phyloP scores from a whole-genome alignment of 1,140 invertebrate genomes.

The Pseudomyrmex gracilis region DNA sequence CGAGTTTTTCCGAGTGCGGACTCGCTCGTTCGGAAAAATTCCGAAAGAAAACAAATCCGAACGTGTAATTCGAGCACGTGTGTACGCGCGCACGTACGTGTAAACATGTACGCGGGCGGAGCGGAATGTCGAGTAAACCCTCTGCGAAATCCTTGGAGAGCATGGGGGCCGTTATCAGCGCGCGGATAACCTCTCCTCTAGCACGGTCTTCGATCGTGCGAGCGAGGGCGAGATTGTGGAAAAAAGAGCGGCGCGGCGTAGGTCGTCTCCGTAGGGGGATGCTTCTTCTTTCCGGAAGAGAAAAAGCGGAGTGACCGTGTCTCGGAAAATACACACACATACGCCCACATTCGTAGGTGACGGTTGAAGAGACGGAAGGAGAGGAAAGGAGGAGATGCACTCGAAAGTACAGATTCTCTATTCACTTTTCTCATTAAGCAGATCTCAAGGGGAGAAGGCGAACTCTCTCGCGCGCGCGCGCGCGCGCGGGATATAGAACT shows the following conservation, averaged over 20 bases:
- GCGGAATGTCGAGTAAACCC: constrained; percentile 17
- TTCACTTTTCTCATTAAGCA: constrained; percentile 53
- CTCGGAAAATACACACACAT: constrained; percentile 24
- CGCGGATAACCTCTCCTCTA: constrained; percentile 10
- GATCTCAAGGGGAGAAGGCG: constrained; percentile 42
- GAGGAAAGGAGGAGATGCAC: not conserved
- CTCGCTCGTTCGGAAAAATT: constrained; percentile 22
- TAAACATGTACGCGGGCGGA: not conserved
- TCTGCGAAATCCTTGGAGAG: constrained; percentile 16
- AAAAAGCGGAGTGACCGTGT: constrained; percentile 19
- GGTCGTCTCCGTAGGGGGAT: not conserved
- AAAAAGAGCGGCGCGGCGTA: not conserved
- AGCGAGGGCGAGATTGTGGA: constrained; percentile 7
- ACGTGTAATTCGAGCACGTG: not conserved
- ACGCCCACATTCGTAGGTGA: constrained; percentile 5
- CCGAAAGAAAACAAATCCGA: not conserved
- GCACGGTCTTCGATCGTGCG: constrained; percentile 21
- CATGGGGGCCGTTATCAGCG: constrained; percentile 41
- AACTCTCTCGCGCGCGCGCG: too few species aligned
- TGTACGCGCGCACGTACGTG: not conserved
- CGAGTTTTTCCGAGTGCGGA: constrained; percentile 4
- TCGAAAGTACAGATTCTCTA: constrained; percentile 7
- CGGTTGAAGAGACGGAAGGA: not conserved
- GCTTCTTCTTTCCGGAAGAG: constrained; percentile 1
- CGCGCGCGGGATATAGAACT: constrained; percentile 40